Evolutionary conservation across 2,113 vertebrate species (phyloP), one percentile per base, ranked within the genome.

Genomic region (Gopherus flavomarginatus): DNA sequence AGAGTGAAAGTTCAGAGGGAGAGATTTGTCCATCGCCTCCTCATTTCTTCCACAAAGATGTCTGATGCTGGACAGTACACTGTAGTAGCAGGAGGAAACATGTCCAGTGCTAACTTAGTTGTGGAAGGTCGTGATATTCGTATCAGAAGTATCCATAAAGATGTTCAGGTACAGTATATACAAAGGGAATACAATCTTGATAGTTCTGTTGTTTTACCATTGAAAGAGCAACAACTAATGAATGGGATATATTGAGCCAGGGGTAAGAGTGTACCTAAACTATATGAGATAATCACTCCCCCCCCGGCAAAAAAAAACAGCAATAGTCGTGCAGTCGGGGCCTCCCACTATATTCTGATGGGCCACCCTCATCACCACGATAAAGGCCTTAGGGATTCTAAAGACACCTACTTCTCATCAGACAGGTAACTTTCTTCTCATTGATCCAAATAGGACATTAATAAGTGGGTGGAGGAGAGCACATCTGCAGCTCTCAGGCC

Each of bases 41-140:
- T 99, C 97, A 99, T 99, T 97, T 98, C 99, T 89, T 99, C 98
- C 3, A 98, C 99, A 7, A 99, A 97, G 17, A 99, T 99, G 98
- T 99, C 99, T 13, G 99, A 99, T 69, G 98, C 99, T 4, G 99
- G 99, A 11, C 98, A 99, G 59, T 99, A 99, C 87, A 98, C 99
- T 0, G 99, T 99, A 86, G 99, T 99, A 57, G 99, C 99, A 24
- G 99, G 99, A 35, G 99, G 99, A 81, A 99, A 98, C 47, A 98
- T 99, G 80, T 99, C 99, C 57, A 99, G 98, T 53, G 99, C 99
- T 85, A 99, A 98, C 59, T 98, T 99, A 92, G 96, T 95, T 2
- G 99, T 99, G 47, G 99, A 99, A 98, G 99, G 99, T 75, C 98
- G 99, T 52, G 99, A 99, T 92, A 98, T 99, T 95, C 98, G 98